Percentiles rank a stretch among this genome's conserved stretches.
These are phyloP conservation scores for Drosophila novamexicana DNA, from an alignment of 1,140 invertebrate genomes.

Conservation along the genomic window DNA sequence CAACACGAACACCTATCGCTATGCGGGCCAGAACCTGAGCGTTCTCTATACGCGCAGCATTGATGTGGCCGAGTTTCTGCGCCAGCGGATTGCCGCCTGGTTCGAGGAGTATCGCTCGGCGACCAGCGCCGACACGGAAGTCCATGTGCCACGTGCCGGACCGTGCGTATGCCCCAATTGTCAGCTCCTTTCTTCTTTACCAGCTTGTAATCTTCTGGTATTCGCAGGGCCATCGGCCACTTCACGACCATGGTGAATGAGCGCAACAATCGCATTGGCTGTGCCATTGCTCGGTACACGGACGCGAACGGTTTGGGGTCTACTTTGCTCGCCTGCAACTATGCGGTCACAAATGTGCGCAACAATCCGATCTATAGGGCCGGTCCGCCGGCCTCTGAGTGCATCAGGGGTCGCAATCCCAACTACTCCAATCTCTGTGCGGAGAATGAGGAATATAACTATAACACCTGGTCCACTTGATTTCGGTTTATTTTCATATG, in stretches of 20 bases:
- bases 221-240: slow-evolving; percentile 63
- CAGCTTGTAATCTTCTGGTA: no score
- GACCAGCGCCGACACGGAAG: slow-evolving; percentile 63
- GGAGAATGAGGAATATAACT: slow-evolving; percentile 56
- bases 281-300: slow-evolving; percentile 60
- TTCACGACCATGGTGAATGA: slow-evolving; percentile 73
- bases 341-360: slow-evolving; percentile 67
- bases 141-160: slow-evolving; percentile 51
- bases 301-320: slow-evolving; percentile 36
- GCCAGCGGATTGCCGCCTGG: slow-evolving; percentile 58
- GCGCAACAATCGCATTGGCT: slow-evolving; percentile 63
- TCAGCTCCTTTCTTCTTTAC: neutral
- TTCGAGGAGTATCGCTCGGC: slow-evolving; percentile 63
- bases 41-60: slow-evolving; percentile 54
- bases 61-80: slow-evolving; percentile 38
- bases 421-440: slow-evolving; percentile 61
- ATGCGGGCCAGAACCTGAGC: slow-evolving; percentile 68
- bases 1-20: slow-evolving; percentile 69
- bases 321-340: slow-evolving; percentile 69
- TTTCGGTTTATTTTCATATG: neutral
- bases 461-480: slow-evolving; percentile 63
- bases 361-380: slow-evolving; percentile 64
- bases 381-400: slow-evolving; percentile 57
- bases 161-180: slow-evolving; percentile 42
- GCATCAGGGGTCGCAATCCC: slow-evolving; percentile 57